These are phyloP conservation scores for Linnaemya vulpina DNA, from an alignment of 2,888 invertebrate species.

Conservation along the genomic window DNA sequence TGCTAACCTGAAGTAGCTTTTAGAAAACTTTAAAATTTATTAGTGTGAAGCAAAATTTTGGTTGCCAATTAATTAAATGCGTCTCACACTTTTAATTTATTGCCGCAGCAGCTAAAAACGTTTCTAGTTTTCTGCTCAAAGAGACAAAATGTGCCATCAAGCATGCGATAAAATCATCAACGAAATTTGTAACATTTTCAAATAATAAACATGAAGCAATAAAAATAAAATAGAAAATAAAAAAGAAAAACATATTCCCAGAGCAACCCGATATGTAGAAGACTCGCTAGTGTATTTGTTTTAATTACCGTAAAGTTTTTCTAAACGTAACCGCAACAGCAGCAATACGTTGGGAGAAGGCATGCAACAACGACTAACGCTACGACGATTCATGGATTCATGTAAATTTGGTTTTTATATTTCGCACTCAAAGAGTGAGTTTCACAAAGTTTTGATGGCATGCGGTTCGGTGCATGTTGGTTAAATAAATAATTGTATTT, in stretches of 20 bases:
- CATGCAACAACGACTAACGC: neutral
- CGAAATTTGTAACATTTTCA: neutral
- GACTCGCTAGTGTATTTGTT: conserved; percentile 45
- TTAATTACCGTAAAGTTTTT: conserved; percentile 58
- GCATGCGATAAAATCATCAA: conserved; percentile 7
- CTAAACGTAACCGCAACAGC: conserved; percentile 25
- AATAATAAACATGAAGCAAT: too few species aligned
- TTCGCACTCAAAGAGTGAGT: neutral
- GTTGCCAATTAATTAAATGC: neutral
- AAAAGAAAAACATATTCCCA: neutral
- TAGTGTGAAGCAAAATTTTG: neutral
- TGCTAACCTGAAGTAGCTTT: neutral
- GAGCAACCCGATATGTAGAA: neutral
- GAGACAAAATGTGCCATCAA: conserved; percentile 2
- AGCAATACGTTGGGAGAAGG: neutral
- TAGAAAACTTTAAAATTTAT: neutral
- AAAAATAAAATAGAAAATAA: too few species aligned
- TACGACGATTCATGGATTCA: neutral
- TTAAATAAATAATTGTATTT: too few species aligned
- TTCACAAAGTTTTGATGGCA: neutral
- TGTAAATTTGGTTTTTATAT: neutral
- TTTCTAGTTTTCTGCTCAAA: neutral
- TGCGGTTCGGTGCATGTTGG: neutral
- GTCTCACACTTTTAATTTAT: conserved; percentile 12
- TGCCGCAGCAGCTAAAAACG: neutral